Evolutionary conservation across 2,113 vertebrate genomes (phyloP).

Genomic region (Bagarius yarrelli): DNA sequence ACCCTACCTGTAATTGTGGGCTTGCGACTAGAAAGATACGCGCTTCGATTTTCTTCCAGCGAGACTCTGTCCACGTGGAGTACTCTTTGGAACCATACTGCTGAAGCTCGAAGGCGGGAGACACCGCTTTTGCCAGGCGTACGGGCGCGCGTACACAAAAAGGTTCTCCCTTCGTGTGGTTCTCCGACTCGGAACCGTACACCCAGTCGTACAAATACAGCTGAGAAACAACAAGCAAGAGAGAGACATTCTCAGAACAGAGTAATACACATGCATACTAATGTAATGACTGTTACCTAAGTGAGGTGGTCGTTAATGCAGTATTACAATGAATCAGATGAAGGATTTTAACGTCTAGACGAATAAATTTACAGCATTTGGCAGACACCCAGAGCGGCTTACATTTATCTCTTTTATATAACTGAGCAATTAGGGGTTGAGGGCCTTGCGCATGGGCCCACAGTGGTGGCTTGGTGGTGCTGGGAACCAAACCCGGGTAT

Average conservation of each 20-base stretch:
- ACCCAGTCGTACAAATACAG: conserved; percentile 81
- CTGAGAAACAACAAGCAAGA: conserved; percentile 61
- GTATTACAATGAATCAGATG: neutral
- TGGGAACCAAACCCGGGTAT: too few relatives aligned
- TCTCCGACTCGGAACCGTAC: conserved; percentile 73
- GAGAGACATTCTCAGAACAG: neutral
- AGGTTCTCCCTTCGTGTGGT: conserved; percentile 64
- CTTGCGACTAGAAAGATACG: conserved; percentile 91
- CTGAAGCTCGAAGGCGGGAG: conserved; percentile 85
- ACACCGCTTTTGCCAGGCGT: conserved; percentile 71
- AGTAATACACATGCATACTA: too few relatives aligned
- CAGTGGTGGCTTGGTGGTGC: too few relatives aligned
- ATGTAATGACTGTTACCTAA: neutral
- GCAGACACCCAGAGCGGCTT: too few relatives aligned
- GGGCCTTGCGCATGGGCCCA: too few relatives aligned
- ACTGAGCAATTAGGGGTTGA: too few relatives aligned
- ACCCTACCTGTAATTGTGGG: conserved; percentile 85
- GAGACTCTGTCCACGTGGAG: conserved; percentile 93
- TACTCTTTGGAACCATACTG: conserved; percentile 82
- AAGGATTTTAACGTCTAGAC: neutral
- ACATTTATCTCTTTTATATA: too few relatives aligned
- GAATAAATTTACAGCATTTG: too few relatives aligned
- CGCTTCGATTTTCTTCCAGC: conserved; percentile 86
- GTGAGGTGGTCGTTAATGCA: neutral
- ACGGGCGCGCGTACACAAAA: conserved; percentile 76